Conservation (phyloP, 2,888 invertebrate genomes). For the Callimorpha dominula region DNA sequence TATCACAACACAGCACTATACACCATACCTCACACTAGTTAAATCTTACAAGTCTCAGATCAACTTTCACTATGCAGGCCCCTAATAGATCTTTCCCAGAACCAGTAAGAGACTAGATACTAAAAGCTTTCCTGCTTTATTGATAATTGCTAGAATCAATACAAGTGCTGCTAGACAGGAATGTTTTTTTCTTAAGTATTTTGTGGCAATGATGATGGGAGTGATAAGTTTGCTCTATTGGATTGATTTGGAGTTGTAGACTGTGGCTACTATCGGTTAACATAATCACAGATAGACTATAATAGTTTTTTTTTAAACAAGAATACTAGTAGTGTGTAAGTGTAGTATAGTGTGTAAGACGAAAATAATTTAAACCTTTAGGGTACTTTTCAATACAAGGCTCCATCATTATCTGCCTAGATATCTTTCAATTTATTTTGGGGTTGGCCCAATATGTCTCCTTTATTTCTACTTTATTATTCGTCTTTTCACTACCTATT, state of each 20-base stretch:
- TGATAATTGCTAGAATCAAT: conserved; percentile 13
- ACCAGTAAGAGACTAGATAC: conserved; percentile 35
- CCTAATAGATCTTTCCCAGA: conserved; percentile 23
- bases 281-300: too few relatives aligned
- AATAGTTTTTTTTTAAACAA: too few relatives aligned
- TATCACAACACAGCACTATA: neutral
- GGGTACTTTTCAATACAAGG: too few relatives aligned
- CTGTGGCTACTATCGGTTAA: neutral
- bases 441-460: too few relatives aligned
- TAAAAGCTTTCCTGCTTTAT: conserved; percentile 36
- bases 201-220: neutral
- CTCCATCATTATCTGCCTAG: too few relatives aligned
- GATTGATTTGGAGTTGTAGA: neutral
- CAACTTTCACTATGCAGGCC: conserved; percentile 40
- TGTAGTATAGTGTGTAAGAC: too few relatives aligned
- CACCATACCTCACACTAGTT: conserved; percentile 17
- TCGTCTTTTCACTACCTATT: neutral
- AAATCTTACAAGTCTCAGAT: conserved; percentile 29
- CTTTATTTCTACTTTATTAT: neutral
- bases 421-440: too few relatives aligned
- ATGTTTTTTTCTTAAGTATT: neutral
- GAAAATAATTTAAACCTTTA: too few relatives aligned
- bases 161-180: neutral
- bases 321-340: too few relatives aligned
- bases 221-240: neutral